These are phyloP conservation scores for Coregonus clupeaformis DNA, from an alignment of 2,113 vertebrate genomes.

Conservation along the genomic window DNA sequence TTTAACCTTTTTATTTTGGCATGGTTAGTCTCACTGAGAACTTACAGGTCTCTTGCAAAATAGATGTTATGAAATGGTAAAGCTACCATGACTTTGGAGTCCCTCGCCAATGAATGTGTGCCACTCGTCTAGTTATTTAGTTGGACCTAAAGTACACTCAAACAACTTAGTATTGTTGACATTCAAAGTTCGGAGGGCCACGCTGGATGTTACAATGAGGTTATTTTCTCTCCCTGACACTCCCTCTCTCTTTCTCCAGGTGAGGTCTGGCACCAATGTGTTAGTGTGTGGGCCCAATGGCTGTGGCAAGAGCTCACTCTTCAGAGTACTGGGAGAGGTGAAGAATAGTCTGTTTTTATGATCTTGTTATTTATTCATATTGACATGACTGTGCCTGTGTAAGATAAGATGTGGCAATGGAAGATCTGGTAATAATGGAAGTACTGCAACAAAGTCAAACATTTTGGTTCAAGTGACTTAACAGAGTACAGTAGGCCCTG, in stretches of 20 bases:
- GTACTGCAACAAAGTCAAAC: no score
- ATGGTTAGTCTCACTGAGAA: background rate
- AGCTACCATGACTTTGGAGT: background rate
- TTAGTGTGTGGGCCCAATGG: constrained; percentile 98
- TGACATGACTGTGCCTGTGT: background rate
- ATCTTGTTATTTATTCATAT: background rate
- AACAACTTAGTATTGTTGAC: background rate
- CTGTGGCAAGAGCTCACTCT: constrained; percentile 97
- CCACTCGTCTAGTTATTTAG: background rate
- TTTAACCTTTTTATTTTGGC: background rate
- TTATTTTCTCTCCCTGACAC: background rate
- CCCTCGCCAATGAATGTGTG: background rate
- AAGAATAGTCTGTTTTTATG: constrained; percentile 12
- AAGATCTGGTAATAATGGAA: background rate
- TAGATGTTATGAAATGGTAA: background rate
- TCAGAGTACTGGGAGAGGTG: constrained; percentile 95
- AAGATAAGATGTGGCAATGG: background rate
- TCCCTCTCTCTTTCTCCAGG: constrained; percentile 59
- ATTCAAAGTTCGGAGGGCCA: background rate
- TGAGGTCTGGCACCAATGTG: constrained; percentile 92
- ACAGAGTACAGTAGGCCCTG: background rate
- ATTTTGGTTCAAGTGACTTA: background rate
- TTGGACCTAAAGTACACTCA: background rate
- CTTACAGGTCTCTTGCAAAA: background rate
- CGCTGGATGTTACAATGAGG: background rate